Conservation (phyloP, 2,113 vertebrate species). For the Scartelaos histophorus region DNA sequence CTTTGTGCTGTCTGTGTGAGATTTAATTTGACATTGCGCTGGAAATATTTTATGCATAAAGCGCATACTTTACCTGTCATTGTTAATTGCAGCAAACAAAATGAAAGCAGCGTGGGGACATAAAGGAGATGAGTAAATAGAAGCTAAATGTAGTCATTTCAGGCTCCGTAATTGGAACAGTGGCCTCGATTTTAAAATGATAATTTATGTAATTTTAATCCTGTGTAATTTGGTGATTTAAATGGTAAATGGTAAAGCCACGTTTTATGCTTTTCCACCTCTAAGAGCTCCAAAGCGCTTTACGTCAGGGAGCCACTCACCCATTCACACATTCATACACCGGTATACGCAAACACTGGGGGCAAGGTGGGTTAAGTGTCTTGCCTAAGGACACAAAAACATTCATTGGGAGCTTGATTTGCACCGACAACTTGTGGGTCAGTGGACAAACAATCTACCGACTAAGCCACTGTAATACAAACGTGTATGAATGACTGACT, state of each 20-base stretch:
- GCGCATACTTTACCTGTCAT: slow-evolving; percentile 16
- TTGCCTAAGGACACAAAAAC: too few relatives aligned
- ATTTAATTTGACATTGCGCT: slow-evolving; percentile 15
- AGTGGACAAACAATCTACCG: too few relatives aligned
- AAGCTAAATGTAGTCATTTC: slow-evolving; percentile 2
- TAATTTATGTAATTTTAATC: neutral
- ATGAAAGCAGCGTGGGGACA: neutral
- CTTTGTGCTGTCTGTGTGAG: slow-evolving; percentile 29
- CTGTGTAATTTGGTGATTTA: neutral
- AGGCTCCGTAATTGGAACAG: neutral
- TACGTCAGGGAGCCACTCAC: too few relatives aligned
- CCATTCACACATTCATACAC: too few relatives aligned
- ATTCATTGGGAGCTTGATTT: too few relatives aligned
- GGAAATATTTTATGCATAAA: slow-evolving; percentile 23
- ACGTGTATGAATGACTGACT: neutral
- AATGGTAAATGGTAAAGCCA: too few relatives aligned
- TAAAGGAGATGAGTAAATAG: neutral
- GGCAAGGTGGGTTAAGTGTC: too few relatives aligned
- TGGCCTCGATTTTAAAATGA: neutral
- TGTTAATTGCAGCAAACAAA: slow-evolving; percentile 28
- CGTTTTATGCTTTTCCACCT: too few relatives aligned
- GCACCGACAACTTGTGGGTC: too few relatives aligned
- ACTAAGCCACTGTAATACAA: neutral
- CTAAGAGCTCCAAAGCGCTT: too few relatives aligned
- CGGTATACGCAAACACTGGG: too few relatives aligned